These are phyloP conservation scores for Mechanitis mazaeus DNA, from an alignment of 2,888 invertebrate genomes.

Conservation along the genomic window DNA sequence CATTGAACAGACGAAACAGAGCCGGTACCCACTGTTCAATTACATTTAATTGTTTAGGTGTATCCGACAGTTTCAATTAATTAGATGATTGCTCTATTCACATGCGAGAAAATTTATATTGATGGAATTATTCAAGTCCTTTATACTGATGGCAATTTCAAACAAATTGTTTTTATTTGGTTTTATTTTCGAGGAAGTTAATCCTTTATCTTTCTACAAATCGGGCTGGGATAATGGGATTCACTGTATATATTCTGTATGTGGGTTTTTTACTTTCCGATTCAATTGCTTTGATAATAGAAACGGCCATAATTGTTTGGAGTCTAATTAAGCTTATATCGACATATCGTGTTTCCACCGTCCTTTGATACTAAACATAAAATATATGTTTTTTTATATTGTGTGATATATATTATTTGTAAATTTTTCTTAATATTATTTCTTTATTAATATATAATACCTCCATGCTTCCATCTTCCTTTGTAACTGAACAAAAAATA, in stretches of 20 bases:
- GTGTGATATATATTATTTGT: too few relatives aligned
- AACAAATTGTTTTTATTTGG: slow-evolving; percentile 12
- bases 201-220: slow-evolving; percentile 1
- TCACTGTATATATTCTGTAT: not conserved
- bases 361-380: too few relatives aligned
- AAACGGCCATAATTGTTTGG: not conserved
- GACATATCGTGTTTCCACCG: too few relatives aligned
- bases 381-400: too few relatives aligned
- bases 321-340: too few relatives aligned
- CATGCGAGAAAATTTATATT: slow-evolving; percentile 20
- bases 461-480: too few relatives aligned
- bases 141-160: slow-evolving; percentile 12
- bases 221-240: not conserved
- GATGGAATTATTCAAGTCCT: slow-evolving; percentile 15
- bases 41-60: slow-evolving; percentile 25
- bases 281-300: not conserved
- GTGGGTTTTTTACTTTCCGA: slow-evolving; percentile 1
- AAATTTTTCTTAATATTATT: too few relatives aligned
- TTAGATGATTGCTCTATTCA: slow-evolving; percentile 21
- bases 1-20: slow-evolving; percentile 13
- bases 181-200: slow-evolving; percentile 5
- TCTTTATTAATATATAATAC: too few relatives aligned
- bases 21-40: slow-evolving; percentile 17
- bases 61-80: slow-evolving; percentile 26
- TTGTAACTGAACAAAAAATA: too few relatives aligned